Evolutionary conservation across 2,113 vertebrate genomes (phyloP), one percentile per base, ranked within the genome.

Genomic region (Myrmophylax atrothorax): DNA sequence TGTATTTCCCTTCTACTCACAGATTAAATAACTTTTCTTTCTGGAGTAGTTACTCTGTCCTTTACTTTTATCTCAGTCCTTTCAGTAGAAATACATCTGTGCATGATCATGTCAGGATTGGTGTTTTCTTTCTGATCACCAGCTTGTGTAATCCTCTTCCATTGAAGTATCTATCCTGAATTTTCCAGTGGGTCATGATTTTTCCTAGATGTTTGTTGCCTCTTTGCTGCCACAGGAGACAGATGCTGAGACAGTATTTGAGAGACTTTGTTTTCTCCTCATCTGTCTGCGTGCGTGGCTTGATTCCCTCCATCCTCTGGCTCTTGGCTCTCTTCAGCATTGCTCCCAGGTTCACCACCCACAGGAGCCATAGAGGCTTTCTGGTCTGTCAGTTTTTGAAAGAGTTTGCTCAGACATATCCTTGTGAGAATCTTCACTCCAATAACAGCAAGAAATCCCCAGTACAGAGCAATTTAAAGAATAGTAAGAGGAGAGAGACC

Each of bases 381-480:
- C 87, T 89, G 85, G 53, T 20, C 87, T 92, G 87, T 75, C 95
- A 96, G 85, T 80, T 94, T 96, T 72, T 81, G 85, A 77, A 81
- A 68, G n/a, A 93, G 72, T 95, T 94, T 87, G 72, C 47, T 93
- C 79, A 93, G 69, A 83, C 17, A 4, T 81, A 92, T 92, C 68
- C 93, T 93, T 96, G 64, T 83, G 88, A 96, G 79, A 92, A 33
- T 80, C 55, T 77, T 92, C 93, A 47, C 63, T 91, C 83, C n/a
- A 75, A 44, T 80, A 80, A 74, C 72, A 52, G 44, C 42, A 44
- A 56, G 90, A 89, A 96, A 93, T 88, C 52, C 68, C 85, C 85
- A 83, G 85, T 24, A 47, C 0, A 0, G 33, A 77, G 83, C 67
- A 52, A 91, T 96, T 88, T 87, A 80, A 91, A 94, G 55, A 70